Evolutionary conservation across 2,888 invertebrate species (phyloP), one percentile per base, ranked within the genome.

Genomic region (Apantesis nais): DNA sequence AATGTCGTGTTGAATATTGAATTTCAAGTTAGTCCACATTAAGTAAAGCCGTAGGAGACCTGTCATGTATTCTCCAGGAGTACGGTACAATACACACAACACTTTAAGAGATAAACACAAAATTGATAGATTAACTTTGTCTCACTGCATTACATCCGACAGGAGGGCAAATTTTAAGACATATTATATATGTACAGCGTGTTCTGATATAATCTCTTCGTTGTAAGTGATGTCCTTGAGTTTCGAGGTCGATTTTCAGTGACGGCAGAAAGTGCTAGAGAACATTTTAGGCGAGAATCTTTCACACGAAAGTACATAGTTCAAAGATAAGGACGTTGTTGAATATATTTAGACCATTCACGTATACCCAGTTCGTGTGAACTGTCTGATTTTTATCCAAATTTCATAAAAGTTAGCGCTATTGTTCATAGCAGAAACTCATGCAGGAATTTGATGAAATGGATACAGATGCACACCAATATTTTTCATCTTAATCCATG

Each of bases 1-100:
- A 93, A 91, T 89, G 90, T 90, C 91, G 90, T 90, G 91, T 92
- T 91, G 89, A 90, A 93, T 93, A 93, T 92, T 92, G 91, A 91
- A 92, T 92, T 92, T 92, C 85, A 86, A 90, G 88, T 90, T 88
- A 88, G 87, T 85, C 84, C 85, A 81, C 84, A 87, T 86, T 89
- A 89, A 88, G 87, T 87, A 84, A 86, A 88, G 87, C 70, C 71
- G 72, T 73, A 64, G 69, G 76, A 76, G 74, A 64, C 66, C 68
- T 78, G 75, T 76, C 72, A 69, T 66, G 60, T 67, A 63, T 63
- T 67, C 66, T 61, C 55, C n/a, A 31, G 39, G 66, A 70, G 61
- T 61, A 37, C 37, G 55, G 29, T 44, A 71, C 48, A 68, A 64
- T 55, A 66, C 19, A 41, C 48, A 22, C 25, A 34, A 39, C n/a